These are phyloP conservation scores for Spodoptera picta DNA, from an alignment of 2,888 invertebrate genomes.

Conservation along the genomic window DNA sequence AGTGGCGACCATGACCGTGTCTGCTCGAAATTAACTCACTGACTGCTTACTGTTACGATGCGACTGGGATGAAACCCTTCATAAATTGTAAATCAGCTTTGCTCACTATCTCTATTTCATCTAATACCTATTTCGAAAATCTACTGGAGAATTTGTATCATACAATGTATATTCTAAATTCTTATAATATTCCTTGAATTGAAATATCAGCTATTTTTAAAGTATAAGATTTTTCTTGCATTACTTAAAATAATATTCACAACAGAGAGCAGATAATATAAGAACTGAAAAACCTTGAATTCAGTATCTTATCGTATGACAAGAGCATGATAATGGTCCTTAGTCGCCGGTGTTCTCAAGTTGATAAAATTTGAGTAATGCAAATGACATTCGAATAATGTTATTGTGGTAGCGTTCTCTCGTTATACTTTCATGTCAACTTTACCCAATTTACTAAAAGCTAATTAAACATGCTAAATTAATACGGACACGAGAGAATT, in stretches of 20 bases:
- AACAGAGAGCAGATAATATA: slow-evolving; percentile 23
- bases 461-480: slow-evolving; percentile 8
- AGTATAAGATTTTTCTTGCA: no score
- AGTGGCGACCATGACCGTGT: slow-evolving; percentile 60
- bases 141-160: background rate
- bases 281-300: slow-evolving; percentile 33
- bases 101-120: slow-evolving; percentile 1
- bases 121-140: slow-evolving; percentile 9
- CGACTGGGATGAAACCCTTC: slow-evolving; percentile 36
- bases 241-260: slow-evolving; percentile 12
- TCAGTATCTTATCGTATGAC: slow-evolving; percentile 41
- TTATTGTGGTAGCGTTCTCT: slow-evolving; percentile 16
- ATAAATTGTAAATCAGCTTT: slow-evolving; percentile 31
- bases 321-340: slow-evolving; percentile 39
- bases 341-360: slow-evolving; percentile 25
- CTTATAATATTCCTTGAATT: no score
- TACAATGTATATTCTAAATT: slow-evolving; percentile 12
- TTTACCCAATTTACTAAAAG: no score
- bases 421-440: no score
- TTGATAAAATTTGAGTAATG: slow-evolving; percentile 39
- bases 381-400: slow-evolving; percentile 13
- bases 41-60: slow-evolving; percentile 51
- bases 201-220: no score
- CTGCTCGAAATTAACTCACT: slow-evolving; percentile 58
- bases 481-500: slow-evolving; percentile 16